Evolutionary conservation across 2,888 invertebrate species (phyloP), one percentile per base, ranked within the genome.

Genomic region (Yponomeuta sedellus): DNA sequence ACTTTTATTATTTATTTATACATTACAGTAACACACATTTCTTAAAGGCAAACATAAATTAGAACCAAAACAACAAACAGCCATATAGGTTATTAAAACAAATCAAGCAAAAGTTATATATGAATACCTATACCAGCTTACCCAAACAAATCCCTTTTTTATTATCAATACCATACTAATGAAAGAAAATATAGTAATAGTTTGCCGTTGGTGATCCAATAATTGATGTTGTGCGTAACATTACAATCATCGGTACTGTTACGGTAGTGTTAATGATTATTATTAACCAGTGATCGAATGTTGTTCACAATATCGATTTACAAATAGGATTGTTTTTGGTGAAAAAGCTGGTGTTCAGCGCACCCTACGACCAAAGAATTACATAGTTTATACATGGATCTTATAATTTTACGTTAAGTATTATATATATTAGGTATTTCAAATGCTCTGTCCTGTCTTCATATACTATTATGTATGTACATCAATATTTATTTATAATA

Each of bases 81-180:
- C 78, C 77, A 79, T 86, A 79, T 86, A 87, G 84, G 82, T 85
- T 86, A 86, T 77, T 79, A 79, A 83, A 85, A 82, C 79, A 82
- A 83, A 75, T 76, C 79, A 86, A 86, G 82, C 85, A 70, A 80
- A 83, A 80, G 78, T 79, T 78, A 75, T 16, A 75, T 16, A 52
- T 52, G 16, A 12, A 52, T 77, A 81, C 81, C 79, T 76, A 78
- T 75, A 76, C 77, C 79, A 74, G 75, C 74, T 75, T 65, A 66
- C 64, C 63, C 64, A 64, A 66, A 56, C 52, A 65, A 67, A 66
- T 66, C 67, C 66, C 67, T 61, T 59, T 56, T 61, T 67, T 65
- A 67, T 68, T 64, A 67, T 69, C 40, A 65, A 66, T 64, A 65
- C 66, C 61, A 63, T 61, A 57, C 20, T 34, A 28, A 12, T 61